These are phyloP conservation scores for Pegoplata infirma DNA, from an alignment of 2,888 invertebrate genomes.

Conservation along the genomic window DNA sequence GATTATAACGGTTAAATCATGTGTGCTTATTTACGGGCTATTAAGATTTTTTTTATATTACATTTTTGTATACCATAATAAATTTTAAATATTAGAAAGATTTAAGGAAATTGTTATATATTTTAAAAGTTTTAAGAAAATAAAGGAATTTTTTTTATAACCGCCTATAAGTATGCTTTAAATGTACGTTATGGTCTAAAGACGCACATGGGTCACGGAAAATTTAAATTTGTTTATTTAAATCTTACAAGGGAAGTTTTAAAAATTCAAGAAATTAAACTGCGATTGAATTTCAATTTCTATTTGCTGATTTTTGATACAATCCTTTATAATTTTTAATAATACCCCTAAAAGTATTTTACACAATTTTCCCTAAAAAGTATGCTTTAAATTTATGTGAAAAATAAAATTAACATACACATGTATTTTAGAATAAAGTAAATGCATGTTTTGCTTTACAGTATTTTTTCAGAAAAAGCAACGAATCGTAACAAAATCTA, in stretches of 20 bases:
- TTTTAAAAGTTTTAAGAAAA: too few relatives aligned
- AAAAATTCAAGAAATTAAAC: too few relatives aligned
- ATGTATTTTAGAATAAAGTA: too few relatives aligned
- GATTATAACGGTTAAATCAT: constrained; percentile 5
- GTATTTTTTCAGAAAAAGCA: neutral
- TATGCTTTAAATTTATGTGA: neutral
- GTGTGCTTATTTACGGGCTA: neutral
- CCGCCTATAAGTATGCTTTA: neutral
- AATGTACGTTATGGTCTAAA: too few relatives aligned
- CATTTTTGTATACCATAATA: neutral
- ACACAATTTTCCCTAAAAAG: neutral
- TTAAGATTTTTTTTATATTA: neutral
- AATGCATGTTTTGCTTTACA: neutral
- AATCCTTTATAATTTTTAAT: too few relatives aligned
- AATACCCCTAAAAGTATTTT: neutral
- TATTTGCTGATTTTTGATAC: too few relatives aligned
- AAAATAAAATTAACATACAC: neutral
- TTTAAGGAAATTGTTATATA: neutral
- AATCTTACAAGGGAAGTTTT: too few relatives aligned
- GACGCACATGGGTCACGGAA: too few relatives aligned
- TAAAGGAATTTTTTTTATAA: too few relatives aligned
- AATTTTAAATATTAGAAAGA: neutral
- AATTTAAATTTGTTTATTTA: too few relatives aligned
- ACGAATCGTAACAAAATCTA: neutral
- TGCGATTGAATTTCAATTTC: too few relatives aligned